Evolutionary conservation across 2,888 invertebrate species (phyloP).

Genomic region (Alviniconcha strummeri): DNA sequence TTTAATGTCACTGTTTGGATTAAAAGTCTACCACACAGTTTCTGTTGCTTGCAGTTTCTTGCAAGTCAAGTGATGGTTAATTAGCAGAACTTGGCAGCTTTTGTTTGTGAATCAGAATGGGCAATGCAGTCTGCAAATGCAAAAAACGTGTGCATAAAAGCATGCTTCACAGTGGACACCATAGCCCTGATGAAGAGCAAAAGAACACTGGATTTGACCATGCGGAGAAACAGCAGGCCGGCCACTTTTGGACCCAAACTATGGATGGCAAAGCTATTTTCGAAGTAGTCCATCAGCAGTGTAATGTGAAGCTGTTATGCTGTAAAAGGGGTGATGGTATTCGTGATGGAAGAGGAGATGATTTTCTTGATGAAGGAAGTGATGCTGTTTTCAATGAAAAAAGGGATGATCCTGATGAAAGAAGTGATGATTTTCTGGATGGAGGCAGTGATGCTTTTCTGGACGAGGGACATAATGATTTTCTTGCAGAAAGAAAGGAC

Average conservation of each 20-base stretch:
- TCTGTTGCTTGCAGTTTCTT: no score
- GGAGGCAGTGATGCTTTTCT: background rate
- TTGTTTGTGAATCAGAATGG: background rate
- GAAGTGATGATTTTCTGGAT: background rate
- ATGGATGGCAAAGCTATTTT: no score
- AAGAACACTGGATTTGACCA: no score
- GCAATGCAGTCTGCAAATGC: background rate
- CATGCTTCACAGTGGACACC: no score
- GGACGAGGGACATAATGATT: background rate
- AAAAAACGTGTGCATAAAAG: no score
- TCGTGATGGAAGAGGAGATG: background rate
- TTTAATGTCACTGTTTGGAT: no score
- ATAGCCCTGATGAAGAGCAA: no score
- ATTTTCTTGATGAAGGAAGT: background rate
- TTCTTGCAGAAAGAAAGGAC: background rate
- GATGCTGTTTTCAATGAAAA: background rate
- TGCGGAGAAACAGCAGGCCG: no score
- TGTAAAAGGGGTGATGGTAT: background rate
- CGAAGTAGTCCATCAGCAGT: no score
- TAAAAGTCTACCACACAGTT: no score
- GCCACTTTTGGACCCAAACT: no score
- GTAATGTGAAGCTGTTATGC: background rate
- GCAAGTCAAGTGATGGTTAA: background rate
- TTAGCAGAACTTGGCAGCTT: background rate
- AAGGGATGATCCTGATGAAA: background rate